These are phyloP conservation scores for Lucifuga dentata DNA, from an alignment of 2,113 vertebrate species.

Conservation along the genomic window DNA sequence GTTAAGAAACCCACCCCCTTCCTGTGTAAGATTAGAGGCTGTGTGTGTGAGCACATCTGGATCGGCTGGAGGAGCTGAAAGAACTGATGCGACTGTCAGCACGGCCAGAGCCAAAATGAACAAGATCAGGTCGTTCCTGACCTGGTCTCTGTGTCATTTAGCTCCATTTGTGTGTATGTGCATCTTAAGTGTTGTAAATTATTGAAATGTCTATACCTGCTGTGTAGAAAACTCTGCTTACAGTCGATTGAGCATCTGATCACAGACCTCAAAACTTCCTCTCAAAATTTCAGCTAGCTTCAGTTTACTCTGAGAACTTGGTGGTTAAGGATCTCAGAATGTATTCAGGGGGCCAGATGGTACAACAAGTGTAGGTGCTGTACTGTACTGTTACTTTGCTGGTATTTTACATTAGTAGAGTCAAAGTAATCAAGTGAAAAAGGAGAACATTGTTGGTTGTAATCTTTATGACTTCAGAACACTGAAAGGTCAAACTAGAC, in stretches of 20 bases:
- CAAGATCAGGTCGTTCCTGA: conserved; percentile 18
- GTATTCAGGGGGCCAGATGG: neutral
- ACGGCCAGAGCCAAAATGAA: conserved; percentile 11
- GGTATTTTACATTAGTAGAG: too few species aligned
- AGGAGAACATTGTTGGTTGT: too few species aligned
- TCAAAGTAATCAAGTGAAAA: too few species aligned
- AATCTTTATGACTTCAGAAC: too few species aligned
- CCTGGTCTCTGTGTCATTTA: conserved; percentile 11
- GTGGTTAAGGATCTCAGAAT: neutral
- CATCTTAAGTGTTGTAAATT: neutral
- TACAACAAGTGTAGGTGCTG: too few species aligned
- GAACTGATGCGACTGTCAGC: conserved; percentile 49
- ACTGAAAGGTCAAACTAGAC: too few species aligned
- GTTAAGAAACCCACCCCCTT: conserved; percentile 64
- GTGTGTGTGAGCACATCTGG: conserved; percentile 75
- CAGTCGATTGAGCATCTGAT: conserved; percentile 3
- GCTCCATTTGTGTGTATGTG: neutral
- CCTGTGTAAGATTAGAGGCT: conserved; percentile 79
- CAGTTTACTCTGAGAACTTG: neutral
- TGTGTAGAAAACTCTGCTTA: conserved; percentile 8
- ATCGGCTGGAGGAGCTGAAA: conserved; percentile 56
- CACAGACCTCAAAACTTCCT: neutral
- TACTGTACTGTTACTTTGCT: too few species aligned
- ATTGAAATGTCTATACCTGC: neutral
- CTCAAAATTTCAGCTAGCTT: neutral